Evolutionary conservation across 2,888 invertebrate genomes (phyloP).

Genomic region (Aproaerema taeniolella): DNA sequence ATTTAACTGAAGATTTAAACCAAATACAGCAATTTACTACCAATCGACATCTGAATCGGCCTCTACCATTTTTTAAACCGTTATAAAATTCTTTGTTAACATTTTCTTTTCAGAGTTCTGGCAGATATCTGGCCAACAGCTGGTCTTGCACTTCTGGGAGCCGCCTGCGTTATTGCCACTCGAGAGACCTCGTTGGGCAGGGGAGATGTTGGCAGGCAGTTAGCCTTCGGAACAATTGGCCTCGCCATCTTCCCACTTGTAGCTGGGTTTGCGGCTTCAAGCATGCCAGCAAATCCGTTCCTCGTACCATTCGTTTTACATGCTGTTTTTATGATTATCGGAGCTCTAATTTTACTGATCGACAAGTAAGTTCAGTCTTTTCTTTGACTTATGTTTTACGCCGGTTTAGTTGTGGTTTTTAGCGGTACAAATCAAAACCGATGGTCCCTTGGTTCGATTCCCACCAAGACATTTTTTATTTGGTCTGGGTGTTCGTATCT

Average conservation of each 20-base stretch:
- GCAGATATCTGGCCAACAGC: constrained; percentile 88
- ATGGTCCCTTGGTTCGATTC: no score
- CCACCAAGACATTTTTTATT: no score
- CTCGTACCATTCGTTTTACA: constrained; percentile 79
- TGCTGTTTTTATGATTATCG: constrained; percentile 70
- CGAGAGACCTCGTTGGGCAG: constrained; percentile 87
- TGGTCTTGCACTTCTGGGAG: constrained; percentile 82
- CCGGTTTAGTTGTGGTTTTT: no score
- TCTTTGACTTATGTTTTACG: constrained; percentile 9
- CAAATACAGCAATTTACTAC: no score
- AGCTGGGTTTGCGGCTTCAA: constrained; percentile 55
- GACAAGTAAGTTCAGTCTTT: constrained; percentile 74
- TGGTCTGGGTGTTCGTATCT: no score
- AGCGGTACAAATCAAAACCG: no score
- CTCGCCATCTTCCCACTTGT: constrained; percentile 83
- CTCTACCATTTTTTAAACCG: no score
- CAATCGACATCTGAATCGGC: no score
- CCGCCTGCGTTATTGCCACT: constrained; percentile 89
- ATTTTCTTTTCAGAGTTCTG: constrained; percentile 63
- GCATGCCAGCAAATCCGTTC: constrained; percentile 60
- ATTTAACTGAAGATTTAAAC: no score
- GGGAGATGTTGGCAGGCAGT: constrained; percentile 87
- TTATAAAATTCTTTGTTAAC: background rate
- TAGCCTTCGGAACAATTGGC: constrained; percentile 86
- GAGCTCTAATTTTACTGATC: constrained; percentile 76